phyloP scores from a whole-genome alignment of 2,888 invertebrate genomes.

The Matsumyia berberina region DNA sequence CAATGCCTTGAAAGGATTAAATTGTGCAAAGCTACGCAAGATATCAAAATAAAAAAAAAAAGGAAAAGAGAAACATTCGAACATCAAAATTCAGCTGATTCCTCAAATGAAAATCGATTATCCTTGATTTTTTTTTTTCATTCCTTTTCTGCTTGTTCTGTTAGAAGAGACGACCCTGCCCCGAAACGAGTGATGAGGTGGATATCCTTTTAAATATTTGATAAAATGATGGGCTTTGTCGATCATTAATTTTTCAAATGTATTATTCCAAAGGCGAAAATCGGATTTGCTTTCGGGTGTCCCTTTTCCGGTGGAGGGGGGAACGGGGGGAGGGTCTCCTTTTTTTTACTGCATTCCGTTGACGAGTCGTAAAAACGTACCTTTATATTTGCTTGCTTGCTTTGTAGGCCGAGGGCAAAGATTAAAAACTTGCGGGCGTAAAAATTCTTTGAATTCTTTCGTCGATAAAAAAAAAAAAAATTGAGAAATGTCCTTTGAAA shows the following conservation, averaged over 20 bases:
- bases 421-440: slow-evolving; percentile 47
- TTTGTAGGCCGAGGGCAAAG: slow-evolving; percentile 20
- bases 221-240: slow-evolving; percentile 66
- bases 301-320: slow-evolving; percentile 14
- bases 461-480: slow-evolving; percentile 5
- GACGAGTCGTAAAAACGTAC: slow-evolving; percentile 51
- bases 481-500: slow-evolving; percentile 45
- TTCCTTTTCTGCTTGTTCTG: neutral
- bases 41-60: slow-evolving; percentile 33
- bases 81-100: slow-evolving; percentile 70
- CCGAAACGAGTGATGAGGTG: slow-evolving; percentile 15
- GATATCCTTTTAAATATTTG: slow-evolving; percentile 69
- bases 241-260: slow-evolving; percentile 67
- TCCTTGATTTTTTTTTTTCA: slow-evolving; percentile 52
- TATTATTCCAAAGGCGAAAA: slow-evolving; percentile 47
- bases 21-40: slow-evolving; percentile 66
- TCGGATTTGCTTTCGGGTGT: slow-evolving; percentile 16
- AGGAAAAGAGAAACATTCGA: slow-evolving; percentile 28
- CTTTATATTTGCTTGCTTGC: neutral
- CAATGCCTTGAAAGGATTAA: slow-evolving; percentile 70
- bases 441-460: slow-evolving; percentile 24
- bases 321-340: neutral
- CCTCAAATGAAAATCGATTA: slow-evolving; percentile 69
- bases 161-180: neutral
- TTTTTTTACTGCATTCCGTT: slow-evolving; percentile 44